A percentile compares a stretch with the other conserved stretches of the same genome.
Evolutionary conservation across 2,888 invertebrate species (phyloP).

Genomic region (Tachystola acroxantha): DNA sequence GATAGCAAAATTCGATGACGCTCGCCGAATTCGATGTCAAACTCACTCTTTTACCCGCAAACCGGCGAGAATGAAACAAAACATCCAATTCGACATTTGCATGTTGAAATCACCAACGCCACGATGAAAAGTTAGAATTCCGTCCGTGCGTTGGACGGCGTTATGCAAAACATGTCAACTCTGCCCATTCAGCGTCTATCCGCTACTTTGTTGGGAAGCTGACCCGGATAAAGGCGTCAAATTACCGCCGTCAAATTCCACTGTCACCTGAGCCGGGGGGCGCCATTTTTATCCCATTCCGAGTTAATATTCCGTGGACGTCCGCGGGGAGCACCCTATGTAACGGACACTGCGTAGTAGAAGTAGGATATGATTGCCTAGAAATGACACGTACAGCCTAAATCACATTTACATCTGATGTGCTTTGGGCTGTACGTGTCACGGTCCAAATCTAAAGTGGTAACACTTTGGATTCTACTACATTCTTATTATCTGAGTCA

Average conservation of each 20-base stretch:
- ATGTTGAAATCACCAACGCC: too few species aligned
- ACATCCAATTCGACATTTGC: too few species aligned
- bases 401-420: too few species aligned
- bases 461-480: too few species aligned
- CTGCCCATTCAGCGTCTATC: constrained; percentile 37
- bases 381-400: background rate
- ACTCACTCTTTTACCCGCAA: too few species aligned
- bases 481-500: too few species aligned
- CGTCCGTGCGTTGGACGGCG: constrained; percentile 10
- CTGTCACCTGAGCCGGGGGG: constrained; percentile 61
- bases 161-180: constrained; percentile 48
- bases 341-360: constrained; percentile 41
- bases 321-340: constrained; percentile 51
- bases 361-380: background rate
- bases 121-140: background rate
- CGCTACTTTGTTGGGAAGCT: constrained; percentile 51
- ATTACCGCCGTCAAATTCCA: constrained; percentile 67
- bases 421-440: too few species aligned
- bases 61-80: too few species aligned
- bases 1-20: too few species aligned
- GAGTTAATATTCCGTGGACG: constrained; percentile 68
- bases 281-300: constrained; percentile 67
- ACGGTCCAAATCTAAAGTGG: too few species aligned
- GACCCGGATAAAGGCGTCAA: constrained; percentile 69
- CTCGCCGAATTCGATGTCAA: too few species aligned